Conservation (phyloP, 1,140 invertebrate genomes). For the Melitaea cinxia region DNA sequence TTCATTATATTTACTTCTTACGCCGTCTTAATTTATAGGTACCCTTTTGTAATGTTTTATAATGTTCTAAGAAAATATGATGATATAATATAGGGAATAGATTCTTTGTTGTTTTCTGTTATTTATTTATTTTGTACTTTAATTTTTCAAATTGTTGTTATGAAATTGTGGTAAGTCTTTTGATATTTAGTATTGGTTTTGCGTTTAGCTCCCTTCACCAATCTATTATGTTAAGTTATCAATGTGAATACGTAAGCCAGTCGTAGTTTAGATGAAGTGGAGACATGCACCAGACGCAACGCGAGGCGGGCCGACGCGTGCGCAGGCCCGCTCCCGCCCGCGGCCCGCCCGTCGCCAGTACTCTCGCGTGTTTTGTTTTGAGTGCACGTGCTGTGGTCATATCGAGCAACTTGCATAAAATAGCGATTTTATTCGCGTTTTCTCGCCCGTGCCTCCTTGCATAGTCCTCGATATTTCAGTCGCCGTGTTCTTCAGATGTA, state of each 20-base stretch:
- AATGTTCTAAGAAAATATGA: too few species aligned
- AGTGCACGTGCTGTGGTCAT: slow-evolving; percentile 43
- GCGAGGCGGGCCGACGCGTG: slow-evolving; percentile 39
- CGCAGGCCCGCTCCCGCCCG: slow-evolving; percentile 34
- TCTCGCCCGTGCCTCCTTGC: not conserved
- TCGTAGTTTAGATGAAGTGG: slow-evolving; percentile 19
- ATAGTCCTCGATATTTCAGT: not conserved
- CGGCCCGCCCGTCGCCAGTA: slow-evolving; percentile 33
- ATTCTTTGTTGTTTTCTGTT: too few species aligned
- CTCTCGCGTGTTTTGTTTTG: slow-evolving; percentile 40
- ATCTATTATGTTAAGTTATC: not conserved
- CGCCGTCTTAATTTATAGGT: too few species aligned
- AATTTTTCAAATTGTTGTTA: too few species aligned
- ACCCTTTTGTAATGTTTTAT: too few species aligned
- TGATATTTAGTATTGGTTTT: too few species aligned
- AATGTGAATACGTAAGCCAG: not conserved
- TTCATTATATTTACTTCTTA: too few species aligned
- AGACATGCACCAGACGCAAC: slow-evolving; percentile 33
- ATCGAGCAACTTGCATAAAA: slow-evolving; percentile 16
- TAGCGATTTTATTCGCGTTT: not conserved
- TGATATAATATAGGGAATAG: too few species aligned
- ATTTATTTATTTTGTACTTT: too few species aligned
- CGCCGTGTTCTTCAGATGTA: not conserved
- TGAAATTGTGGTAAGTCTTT: not conserved
- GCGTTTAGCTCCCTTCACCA: not conserved